Base-by-base conservation (phyloP, 2,888 invertebrate species). In the Hyles lineata region DNA sequence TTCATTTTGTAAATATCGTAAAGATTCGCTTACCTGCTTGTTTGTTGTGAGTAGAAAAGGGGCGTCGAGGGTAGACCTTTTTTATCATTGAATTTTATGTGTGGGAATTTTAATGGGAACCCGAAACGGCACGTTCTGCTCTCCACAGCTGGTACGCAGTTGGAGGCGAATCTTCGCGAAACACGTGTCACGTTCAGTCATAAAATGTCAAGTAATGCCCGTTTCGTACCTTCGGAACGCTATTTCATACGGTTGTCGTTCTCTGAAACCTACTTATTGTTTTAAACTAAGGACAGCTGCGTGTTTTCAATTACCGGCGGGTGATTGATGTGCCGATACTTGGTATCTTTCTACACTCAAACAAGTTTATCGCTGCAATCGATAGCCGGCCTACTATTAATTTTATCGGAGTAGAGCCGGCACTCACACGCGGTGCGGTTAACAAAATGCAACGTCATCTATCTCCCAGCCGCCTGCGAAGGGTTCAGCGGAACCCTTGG, bases 1-100 rank as follows among this genome's bases (percentile, higher is more conserved):
- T 91, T 92, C 87, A 90, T 89, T 90, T 90, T 87, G 87, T 86
- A 85, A 86, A 88, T 89, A 85, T 91, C 89, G 87, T 92, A 92
- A 92, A 92, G 91, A 92, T 93, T 92, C 91, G 89, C 90, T 92
- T 94, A 94, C 94, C 94, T 94, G 94, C 92, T 90, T 92, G 92
- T 92, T 93, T 94, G 94, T 93, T 92, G 90, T 91, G 87, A 87
- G 90, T 87, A 86, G 89, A 87, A 90, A 92, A 91, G 89, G 92
- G 89, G 91, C 89, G 87, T 87, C 86, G 87, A 87, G 85, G 81
- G 84, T 81, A 77, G 84, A 87, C 90, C 90, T 90, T 93, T 92
- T 90, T 90, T 90, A 87, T 84, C 89, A 90, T 90, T 89, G 87
- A 89, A 91, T 91, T 92, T 92, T 90, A 92, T 92, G 89, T 93